Conservation (phyloP, 2,888 invertebrate genomes). For the Ectropis crepuscularia region DNA sequence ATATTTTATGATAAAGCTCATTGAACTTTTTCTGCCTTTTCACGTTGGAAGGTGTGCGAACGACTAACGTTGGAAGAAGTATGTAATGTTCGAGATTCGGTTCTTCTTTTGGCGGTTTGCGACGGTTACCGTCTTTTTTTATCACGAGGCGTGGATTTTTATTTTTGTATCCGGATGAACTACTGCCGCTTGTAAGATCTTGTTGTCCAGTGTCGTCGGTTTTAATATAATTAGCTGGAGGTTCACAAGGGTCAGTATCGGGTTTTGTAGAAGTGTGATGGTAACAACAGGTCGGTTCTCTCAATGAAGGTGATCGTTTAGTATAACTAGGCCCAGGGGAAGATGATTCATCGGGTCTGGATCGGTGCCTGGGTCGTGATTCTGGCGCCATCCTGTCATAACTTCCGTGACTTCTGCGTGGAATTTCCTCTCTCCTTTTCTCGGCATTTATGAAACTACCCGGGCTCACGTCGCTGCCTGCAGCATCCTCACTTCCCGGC, state of each 20-base stretch:
- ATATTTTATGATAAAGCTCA: constrained; percentile 74
- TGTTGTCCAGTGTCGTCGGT: constrained; percentile 33
- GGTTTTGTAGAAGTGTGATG: constrained; percentile 58
- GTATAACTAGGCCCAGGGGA: constrained; percentile 70
- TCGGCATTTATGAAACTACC: constrained; percentile 55
- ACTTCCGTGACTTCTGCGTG: constrained; percentile 58
- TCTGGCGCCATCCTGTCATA: constrained; percentile 58
- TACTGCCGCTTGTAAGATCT: constrained; percentile 60
- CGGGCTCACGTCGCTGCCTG: constrained; percentile 60
- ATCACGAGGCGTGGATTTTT: constrained; percentile 66
- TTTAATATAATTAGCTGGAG: constrained; percentile 28
- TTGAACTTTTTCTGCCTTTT: constrained; percentile 77
- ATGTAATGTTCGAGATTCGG: constrained; percentile 75
- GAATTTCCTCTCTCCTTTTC: constrained; percentile 52
- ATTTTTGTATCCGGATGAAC: constrained; percentile 51
- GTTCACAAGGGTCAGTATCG: constrained; percentile 39
- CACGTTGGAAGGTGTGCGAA: constrained; percentile 75
- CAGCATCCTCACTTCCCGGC: constrained; percentile 58
- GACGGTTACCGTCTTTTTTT: constrained; percentile 64
- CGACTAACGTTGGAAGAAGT: constrained; percentile 73
- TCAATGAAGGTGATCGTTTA: constrained; percentile 50
- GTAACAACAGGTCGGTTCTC: constrained; percentile 70
- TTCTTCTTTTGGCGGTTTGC: constrained; percentile 60
- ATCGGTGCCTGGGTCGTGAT: constrained; percentile 47
- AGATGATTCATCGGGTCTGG: constrained; percentile 58